These are phyloP conservation scores for Poeciliopsis turneri DNA, from an alignment of 2,797 vertebrate genomes.

Conservation along the genomic window DNA sequence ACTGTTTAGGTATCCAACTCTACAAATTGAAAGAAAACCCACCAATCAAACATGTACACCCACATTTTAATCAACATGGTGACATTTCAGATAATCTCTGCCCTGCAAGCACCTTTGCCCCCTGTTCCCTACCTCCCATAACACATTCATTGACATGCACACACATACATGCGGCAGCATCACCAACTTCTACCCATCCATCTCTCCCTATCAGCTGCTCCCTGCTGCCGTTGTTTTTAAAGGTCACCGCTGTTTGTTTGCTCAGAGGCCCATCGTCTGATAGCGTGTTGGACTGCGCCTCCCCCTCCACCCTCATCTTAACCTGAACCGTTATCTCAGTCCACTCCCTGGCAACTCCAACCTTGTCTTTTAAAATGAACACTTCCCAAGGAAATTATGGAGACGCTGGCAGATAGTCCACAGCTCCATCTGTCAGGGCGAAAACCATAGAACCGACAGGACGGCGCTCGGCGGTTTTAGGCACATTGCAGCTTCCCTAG, in stretches of 20 bases:
- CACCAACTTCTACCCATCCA: slow-evolving; percentile 53
- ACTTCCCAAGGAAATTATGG: slow-evolving; percentile 73
- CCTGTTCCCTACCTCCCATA: slow-evolving; percentile 36
- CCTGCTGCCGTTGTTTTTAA: slow-evolving; percentile 71
- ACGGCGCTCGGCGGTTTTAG: slow-evolving; percentile 9
- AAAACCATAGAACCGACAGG: slow-evolving; percentile 25
- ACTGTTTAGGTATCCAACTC: background rate
- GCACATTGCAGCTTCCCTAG: slow-evolving; percentile 29
- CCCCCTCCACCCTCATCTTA: slow-evolving; percentile 52
- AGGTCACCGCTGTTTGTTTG: slow-evolving; percentile 77
- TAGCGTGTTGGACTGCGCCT: slow-evolving; percentile 59
- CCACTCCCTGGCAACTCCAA: slow-evolving; percentile 55
- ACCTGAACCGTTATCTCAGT: slow-evolving; percentile 63
- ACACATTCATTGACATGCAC: slow-evolving; percentile 28
- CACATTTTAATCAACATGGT: slow-evolving; percentile 38
- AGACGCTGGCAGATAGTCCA: slow-evolving; percentile 56
- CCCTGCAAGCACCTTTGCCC: slow-evolving; percentile 52
- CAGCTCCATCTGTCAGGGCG: slow-evolving; percentile 46
- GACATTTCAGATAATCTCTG: slow-evolving; percentile 50
- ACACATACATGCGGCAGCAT: slow-evolving; percentile 36
- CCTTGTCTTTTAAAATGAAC: slow-evolving; percentile 70
- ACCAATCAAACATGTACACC: background rate
- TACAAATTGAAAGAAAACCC: background rate
- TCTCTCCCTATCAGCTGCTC: slow-evolving; percentile 69
- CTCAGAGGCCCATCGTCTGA: slow-evolving; percentile 63